Base-by-base conservation (phyloP, 2,888 invertebrate genomes). In the Alitta virens region DNA sequence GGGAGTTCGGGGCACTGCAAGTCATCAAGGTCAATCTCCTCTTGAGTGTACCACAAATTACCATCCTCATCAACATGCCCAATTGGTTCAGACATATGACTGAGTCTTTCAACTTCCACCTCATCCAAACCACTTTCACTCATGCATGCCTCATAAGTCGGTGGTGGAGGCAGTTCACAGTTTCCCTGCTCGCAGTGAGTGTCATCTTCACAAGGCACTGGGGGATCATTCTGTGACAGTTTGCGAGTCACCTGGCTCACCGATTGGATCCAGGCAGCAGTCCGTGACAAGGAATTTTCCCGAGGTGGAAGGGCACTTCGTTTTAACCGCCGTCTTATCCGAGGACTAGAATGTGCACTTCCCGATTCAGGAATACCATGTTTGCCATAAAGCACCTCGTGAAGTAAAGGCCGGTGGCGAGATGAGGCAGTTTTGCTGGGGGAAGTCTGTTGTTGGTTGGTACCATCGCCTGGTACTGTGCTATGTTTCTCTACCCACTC, bases 401-500 rank as follows among this genome's bases (percentile, higher is more conserved):
- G 33, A 33, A 33, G 33, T 33, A 33, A 33, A 33, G 33, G 33
- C 33, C 33, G 33, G 46, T 46, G 46, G 46, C 21, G 46, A n/a
- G 46, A 46, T 46, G 46, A 46, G n/a, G 46, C 21, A 7, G 18
- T 18, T 46, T 21, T 46, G n/a, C 46, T 46, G 5, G 46, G 46
- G 33, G 33, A 33, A 7, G n/a, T 46, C 46, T 46, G 46, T 46
- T 7, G n/a, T 46, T 46, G 5, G n/a, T n/a, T 46, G 49, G 49
- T 9, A n/a, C 33, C 24, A n/a, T 38, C 27, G 24, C 43, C 43
- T 12, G 64, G 42, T 33, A 65, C 51, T 1, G 56, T 55, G 54
- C 67, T 70, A 67, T 78, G 79, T 64, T 72, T 75, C 63, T 76
- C 74, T 40, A 79, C 77, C 79, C 79, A 79, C 67, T 77, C 78